These are phyloP conservation scores for Tokudaia tokunoshimensis DNA, from an alignment of 2,797 vertebrate genomes.

Conservation along the genomic window DNA sequence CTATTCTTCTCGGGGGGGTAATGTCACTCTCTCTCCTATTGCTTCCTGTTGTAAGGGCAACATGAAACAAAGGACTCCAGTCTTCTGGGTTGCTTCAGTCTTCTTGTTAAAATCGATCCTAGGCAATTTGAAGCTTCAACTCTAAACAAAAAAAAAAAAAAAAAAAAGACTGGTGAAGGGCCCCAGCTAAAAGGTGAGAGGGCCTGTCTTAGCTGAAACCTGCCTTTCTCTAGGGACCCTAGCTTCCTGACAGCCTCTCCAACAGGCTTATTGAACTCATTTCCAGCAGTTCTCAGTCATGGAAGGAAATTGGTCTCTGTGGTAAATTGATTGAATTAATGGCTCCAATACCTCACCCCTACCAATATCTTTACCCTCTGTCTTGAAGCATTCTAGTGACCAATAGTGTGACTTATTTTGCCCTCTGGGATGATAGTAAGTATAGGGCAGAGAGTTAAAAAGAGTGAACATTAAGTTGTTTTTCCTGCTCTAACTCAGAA, in stretches of 20 bases:
- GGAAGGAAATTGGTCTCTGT: constrained; percentile 31
- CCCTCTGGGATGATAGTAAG: background rate
- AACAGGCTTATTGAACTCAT: background rate
- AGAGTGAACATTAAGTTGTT: background rate
- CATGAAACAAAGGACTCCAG: constrained; percentile 42
- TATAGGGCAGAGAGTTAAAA: background rate
- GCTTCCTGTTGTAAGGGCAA: background rate
- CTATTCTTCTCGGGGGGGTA: background rate
- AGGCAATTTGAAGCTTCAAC: constrained; percentile 56
- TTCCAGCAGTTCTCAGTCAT: constrained; percentile 5
- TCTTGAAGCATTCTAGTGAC: background rate
- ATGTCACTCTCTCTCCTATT: constrained; percentile 50
- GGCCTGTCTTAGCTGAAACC: background rate
- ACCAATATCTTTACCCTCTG: background rate
- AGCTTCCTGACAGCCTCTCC: background rate
- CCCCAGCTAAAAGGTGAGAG: constrained; percentile 1
- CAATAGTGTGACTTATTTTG: constrained; percentile 8
- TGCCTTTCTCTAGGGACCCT: background rate
- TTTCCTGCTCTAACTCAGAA: background rate
- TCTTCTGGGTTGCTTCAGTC: constrained; percentile 40
- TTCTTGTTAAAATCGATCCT: constrained; percentile 59
- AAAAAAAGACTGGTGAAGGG: background rate
- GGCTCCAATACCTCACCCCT: background rate
- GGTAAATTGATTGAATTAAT: constrained; percentile 59
- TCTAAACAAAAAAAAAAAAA: constrained; percentile 5